Conservation (phyloP, 2,797 vertebrate species). For the Lutjanus argentimaculatus region DNA sequence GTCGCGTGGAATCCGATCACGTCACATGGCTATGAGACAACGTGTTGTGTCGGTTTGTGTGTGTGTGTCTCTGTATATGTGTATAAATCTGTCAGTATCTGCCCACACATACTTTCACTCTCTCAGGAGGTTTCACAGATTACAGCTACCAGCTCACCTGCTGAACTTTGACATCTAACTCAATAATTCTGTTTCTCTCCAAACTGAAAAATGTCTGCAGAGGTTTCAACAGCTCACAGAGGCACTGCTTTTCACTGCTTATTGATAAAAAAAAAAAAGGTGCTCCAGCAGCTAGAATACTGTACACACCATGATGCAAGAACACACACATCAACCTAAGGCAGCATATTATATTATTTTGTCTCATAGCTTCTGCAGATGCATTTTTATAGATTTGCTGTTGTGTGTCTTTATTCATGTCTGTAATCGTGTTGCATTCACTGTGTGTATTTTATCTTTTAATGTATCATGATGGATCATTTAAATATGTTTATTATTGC, state of each 20-base stretch:
- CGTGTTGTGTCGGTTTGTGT: conserved; percentile 4
- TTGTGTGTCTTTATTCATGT: not conserved
- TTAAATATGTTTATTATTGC: not conserved
- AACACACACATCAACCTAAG: not conserved
- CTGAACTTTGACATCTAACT: conserved; percentile 21
- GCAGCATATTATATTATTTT: not conserved
- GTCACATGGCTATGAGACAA: not conserved
- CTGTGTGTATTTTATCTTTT: not conserved
- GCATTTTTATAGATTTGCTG: not conserved
- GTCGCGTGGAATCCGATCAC: conserved; percentile 21
- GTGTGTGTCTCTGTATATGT: not conserved
- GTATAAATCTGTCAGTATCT: not conserved
- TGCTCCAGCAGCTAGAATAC: not conserved
- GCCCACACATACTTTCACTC: conserved; percentile 15
- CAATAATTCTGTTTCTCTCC: conserved; percentile 6
- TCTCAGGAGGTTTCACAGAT: conserved; percentile 33
- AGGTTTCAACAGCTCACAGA: conserved; percentile 5
- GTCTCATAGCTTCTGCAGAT: not conserved
- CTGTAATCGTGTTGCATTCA: not conserved
- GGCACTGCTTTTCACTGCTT: conserved; percentile 10
- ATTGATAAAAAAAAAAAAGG: conserved; percentile 17
- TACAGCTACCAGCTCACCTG: conserved; percentile 31
- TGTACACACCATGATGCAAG: conserved; percentile 7
- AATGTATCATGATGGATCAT: not conserved
- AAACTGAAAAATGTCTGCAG: not conserved